phyloP scores from a whole-genome alignment of 2,113 vertebrate genomes.

The Callionymus lyra region DNA sequence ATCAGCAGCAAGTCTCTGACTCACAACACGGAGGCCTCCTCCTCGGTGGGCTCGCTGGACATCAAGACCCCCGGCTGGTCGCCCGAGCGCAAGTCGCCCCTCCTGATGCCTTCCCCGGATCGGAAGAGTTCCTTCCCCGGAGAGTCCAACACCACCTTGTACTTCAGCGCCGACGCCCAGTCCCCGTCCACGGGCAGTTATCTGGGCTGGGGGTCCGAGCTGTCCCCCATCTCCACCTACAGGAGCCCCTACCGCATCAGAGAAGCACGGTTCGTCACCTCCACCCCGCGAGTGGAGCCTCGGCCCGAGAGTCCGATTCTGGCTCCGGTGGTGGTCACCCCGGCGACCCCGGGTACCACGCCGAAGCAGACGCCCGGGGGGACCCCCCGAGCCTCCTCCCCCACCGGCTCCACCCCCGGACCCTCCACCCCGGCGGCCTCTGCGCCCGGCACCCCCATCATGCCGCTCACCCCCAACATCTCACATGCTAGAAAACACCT shows the following conservation, averaged over 20 bases:
- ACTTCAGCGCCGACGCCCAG: conserved; percentile 54
- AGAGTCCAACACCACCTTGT: conserved; percentile 48
- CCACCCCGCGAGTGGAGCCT: conserved; percentile 46
- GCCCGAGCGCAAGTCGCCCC: conserved; percentile 51
- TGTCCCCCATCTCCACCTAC: conserved; percentile 60
- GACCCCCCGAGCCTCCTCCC: conserved; percentile 21
- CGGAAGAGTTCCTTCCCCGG: conserved; percentile 22
- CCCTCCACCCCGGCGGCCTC: conserved; percentile 24
- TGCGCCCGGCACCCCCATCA: conserved; percentile 23
- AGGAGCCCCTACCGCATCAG: conserved; percentile 60
- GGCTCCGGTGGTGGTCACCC: conserved; percentile 43
- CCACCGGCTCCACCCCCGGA: conserved; percentile 10
- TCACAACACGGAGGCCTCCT: conserved; percentile 29
- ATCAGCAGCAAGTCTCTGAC: conserved; percentile 51
- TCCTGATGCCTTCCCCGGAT: conserved; percentile 47
- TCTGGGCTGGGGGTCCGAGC: conserved; percentile 61
- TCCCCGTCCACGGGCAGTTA: conserved; percentile 62
- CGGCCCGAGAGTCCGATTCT: conserved; percentile 28
- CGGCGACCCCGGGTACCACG: conserved; percentile 55
- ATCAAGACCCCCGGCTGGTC: conserved; percentile 59
- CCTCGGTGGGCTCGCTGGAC: conserved; percentile 50
- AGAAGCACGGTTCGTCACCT: conserved; percentile 55
- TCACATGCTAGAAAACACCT: conserved; percentile 57
- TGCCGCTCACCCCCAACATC: conserved; percentile 52
- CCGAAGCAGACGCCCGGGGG: conserved; percentile 41